Base-by-base conservation (phyloP, 2,113 vertebrate genomes). In the Cettia cetti region DNA sequence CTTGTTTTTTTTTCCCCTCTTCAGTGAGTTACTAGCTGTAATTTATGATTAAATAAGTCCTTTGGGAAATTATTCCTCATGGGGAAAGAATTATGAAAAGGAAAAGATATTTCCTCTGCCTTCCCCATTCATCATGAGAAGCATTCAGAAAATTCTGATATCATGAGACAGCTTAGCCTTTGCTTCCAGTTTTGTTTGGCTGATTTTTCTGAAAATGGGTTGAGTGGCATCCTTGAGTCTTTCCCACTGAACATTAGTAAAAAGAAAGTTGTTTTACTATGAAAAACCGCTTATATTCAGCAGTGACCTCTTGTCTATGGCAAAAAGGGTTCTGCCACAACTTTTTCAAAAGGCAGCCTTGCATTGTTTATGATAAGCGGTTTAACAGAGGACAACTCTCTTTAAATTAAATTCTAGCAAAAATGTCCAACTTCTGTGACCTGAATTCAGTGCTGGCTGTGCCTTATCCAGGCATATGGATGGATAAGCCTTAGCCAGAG, bases 81-180 rank as follows among this genome's bases (percentile, higher is more conserved):
- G 54, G 74, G 52, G 33, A 90, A 92, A 82, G 44, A 91, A 61
- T 63, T 79, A 53, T 18, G 53, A 33, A 76, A 86, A 40, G 23
- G 20, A 69, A 78, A 69, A 80, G 18, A 68, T 3, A 57, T 45
- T 1, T 7, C 8, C 11, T 13, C 10, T 1, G 0, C 65, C 28
- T 63, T 40, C 22, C 7, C 11, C 9, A 8, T 80, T 94, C 50
- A 70, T 82, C 78, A 88, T 42, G 42, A 85, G 27, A 85, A 86
- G 23, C 57, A 50, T 91, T 95, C 57, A 92, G 57, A 82, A 92
- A 80, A 90, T 82, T 87, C 78, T 82, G 80, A 6, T 93, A 71
- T 39, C 33, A 15, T 89, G 54, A 63, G 30, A 64, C 26, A 39
- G 47, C 44, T 35, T 84, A 50, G 27, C 11, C 35, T 56, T 93